Evolutionary conservation across 2,113 vertebrate species (phyloP), one percentile per base, ranked within the genome.

Genomic region (Albula goreensis): DNA sequence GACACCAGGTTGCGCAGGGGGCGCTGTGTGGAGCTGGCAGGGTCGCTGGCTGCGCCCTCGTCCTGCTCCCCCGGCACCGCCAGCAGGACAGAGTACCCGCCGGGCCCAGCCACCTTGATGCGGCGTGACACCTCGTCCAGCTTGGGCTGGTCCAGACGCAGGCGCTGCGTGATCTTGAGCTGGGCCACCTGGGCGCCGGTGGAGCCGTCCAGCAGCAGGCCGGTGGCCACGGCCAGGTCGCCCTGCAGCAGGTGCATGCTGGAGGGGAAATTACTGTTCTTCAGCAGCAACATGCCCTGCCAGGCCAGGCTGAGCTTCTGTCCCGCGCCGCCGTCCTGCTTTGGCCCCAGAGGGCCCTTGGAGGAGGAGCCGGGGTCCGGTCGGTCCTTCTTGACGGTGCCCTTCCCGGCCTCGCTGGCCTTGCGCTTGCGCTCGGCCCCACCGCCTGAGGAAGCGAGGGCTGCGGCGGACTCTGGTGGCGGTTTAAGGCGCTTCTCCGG

Each of bases 1-100:
- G 98, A 99, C 92, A 99, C 98, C 94, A 99, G 97, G 96, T 99
- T 99, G 92, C 98, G 98, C 90, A 99, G 96, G 0, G 98, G 98
- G 90, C 98, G 96, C 93, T 99, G 98, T 25, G 98, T 99, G 78
- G 98, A 98, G 66, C 95, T 95, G 87, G 97, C 96, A 80, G 96
- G 93, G 88, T 97, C 97, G 0, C 93, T 88, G 56, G 96, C 95
- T 0, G 96, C 92, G 25, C 95, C 87, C 89, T 93, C 96, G 90
- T 99, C 98, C 0, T 96, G 96, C 86, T 92, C 90, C 85, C 97
- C 97, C 49, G 98, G 98, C 89, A 99, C 96, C 2, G 98, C 98
- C 88, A 99, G 88, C 5, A 99, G 97, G 90, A 99, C 95, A 88
- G 98, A 97, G 82, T 99, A 99, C 41, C 98, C 98, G 0, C 97